A percentile compares a stretch with the other conserved stretches of the same genome.
Conservation (phyloP, 2,888 invertebrate species). For the Drosophila monieri region DNA sequence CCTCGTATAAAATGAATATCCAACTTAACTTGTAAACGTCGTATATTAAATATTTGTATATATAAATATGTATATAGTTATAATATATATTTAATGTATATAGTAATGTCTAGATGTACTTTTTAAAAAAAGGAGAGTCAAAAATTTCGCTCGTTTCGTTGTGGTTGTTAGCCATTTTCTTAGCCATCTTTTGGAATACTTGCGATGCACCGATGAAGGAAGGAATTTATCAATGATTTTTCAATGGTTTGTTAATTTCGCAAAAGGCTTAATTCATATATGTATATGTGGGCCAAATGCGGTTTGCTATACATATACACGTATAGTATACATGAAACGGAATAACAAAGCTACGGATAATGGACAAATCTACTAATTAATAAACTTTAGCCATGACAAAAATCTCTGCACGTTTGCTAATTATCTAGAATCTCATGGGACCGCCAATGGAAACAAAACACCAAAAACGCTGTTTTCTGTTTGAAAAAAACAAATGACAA, state of each 20-base stretch:
- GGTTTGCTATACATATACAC: constrained; percentile 22
- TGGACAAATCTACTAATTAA: constrained; percentile 59
- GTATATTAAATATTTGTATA: constrained; percentile 50
- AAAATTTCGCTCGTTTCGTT: constrained; percentile 56
- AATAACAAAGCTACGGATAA: constrained; percentile 36
- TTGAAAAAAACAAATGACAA: background rate
- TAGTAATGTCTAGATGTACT: constrained; percentile 44
- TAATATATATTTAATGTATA: constrained; percentile 44
- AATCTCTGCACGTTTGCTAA: constrained; percentile 65
- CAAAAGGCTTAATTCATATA: background rate
- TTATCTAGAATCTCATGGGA: constrained; percentile 72
- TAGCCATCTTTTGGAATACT: constrained; percentile 34
- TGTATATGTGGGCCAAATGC: constrained; percentile 41
- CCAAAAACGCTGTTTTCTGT: constrained; percentile 3
- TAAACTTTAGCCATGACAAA: constrained; percentile 53
- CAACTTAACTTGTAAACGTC: constrained; percentile 64
- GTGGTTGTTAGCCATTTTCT: constrained; percentile 21
- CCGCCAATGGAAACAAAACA: constrained; percentile 19
- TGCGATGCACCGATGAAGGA: constrained; percentile 73
- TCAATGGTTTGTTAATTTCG: constrained; percentile 33
- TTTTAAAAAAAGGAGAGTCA: constrained; percentile 47
- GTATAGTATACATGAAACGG: constrained; percentile 23
- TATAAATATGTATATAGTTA: constrained; percentile 53
- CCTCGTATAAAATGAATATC: constrained; percentile 62
- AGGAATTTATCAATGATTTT: constrained; percentile 53